Base-by-base conservation (phyloP, 1,140 invertebrate genomes). In the Scylla paramamosain region DNA sequence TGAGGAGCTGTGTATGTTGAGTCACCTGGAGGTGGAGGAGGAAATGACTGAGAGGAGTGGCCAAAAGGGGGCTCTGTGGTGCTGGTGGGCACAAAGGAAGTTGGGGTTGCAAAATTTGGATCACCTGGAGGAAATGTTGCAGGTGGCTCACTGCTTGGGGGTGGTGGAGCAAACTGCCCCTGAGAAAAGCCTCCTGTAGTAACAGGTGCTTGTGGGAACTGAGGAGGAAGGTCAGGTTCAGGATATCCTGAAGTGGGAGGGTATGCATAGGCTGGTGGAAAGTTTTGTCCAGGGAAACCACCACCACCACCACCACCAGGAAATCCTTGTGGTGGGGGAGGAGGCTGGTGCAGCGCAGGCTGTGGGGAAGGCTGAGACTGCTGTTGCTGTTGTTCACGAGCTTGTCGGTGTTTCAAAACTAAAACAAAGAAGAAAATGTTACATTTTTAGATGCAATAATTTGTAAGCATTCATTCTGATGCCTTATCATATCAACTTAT, bases 351-450 rank as follows among this genome's bases (percentile, higher is more conserved):
- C 94, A 96, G 77, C 67, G 94, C 14, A 93, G 95, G 95, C 94
- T 95, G 95, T 84, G 90, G 96, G 29, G 90, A 92, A 52, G 92
- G 95, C 91, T 96, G 96, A 20, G 77, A 92, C 93, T 93, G 96
- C 93, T 96, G 95, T 96, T 96, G 96, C 92, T 96, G 96, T 96
- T 96, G 95, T 84, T 95, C 96, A 29, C 96, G 87, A 29, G 92
- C 96, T 93, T 97, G 97, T 20, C 97, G 96, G 93, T 97, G 97
- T 89, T 96, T 96, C n/a, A 96, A 88, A 93, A 97, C 96, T 97
- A 93, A 46, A 31, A 86, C 28, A 52, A 84, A 52, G 2, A 52
- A 6, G 25, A 28, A 93, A 96, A 48, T 96, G 0, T 14, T 59
- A 14, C 10, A 59, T 59, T 59, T 8, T 20, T 20, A 59, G 16